phyloP scores from a whole-genome alignment of 2,797 vertebrate genomes.

The Chelmon rostratus region DNA sequence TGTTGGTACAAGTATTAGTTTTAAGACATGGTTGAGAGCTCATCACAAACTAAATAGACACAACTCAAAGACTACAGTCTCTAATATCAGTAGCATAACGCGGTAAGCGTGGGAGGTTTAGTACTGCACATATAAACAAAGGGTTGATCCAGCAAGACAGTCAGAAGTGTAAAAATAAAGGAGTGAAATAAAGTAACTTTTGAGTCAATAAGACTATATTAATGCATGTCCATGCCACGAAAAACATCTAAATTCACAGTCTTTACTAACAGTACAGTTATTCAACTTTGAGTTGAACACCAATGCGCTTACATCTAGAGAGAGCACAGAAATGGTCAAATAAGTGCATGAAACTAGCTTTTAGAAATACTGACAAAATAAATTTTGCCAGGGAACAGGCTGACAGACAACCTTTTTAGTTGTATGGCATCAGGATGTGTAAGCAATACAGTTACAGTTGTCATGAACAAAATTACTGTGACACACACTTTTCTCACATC shows the following conservation, averaged over 20 bases:
- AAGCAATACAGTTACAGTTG: slow-evolving; percentile 85
- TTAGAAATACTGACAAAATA: slow-evolving; percentile 90
- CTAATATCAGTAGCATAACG: slow-evolving; percentile 92
- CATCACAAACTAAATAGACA: slow-evolving; percentile 96
- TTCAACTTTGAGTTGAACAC: slow-evolving; percentile 93
- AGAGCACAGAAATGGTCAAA: slow-evolving; percentile 95
- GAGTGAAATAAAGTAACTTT: slow-evolving; percentile 83
- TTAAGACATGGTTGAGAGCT: slow-evolving; percentile 94
- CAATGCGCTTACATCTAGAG: slow-evolving; percentile 97
- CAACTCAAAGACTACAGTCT: slow-evolving; percentile 95
- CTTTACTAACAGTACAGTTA: slow-evolving; percentile 94
- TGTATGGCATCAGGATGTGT: slow-evolving; percentile 89
- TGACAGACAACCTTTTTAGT: slow-evolving; percentile 89
- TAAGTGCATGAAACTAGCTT: slow-evolving; percentile 95
- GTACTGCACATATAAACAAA: slow-evolving; percentile 95
- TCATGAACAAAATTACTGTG: slow-evolving; percentile 73
- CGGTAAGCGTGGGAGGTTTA: slow-evolving; percentile 89
- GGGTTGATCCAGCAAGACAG: slow-evolving; percentile 89
- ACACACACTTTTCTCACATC: slow-evolving; percentile 74
- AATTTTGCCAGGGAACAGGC: slow-evolving; percentile 91
- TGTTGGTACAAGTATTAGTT: slow-evolving; percentile 91
- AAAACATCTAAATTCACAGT: slow-evolving; percentile 94
- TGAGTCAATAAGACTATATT: slow-evolving; percentile 90
- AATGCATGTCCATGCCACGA: slow-evolving; percentile 99
- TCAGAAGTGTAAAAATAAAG: slow-evolving; percentile 87